These are phyloP conservation scores for Lacerta viridis DNA, from an alignment of 2,797 vertebrate genomes.

Conservation along the genomic window DNA sequence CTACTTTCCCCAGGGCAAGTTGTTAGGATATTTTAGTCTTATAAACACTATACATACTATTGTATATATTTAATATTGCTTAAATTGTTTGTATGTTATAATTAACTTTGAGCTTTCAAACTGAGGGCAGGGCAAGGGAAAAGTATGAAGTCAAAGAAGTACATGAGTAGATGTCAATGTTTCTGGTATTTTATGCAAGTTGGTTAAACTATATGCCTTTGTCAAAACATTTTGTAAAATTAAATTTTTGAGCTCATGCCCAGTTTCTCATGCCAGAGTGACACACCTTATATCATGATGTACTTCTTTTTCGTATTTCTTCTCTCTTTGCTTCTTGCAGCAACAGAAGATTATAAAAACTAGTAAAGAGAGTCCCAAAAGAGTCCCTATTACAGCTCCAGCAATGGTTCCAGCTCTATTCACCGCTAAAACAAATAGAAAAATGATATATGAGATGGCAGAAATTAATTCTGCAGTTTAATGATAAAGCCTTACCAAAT, in stretches of 20 bases:
- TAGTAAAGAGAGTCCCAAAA: conserved; percentile 88
- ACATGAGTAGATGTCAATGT: neutral
- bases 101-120: neutral
- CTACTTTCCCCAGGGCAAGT: too few species aligned
- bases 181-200: neutral
- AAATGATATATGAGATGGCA: neutral
- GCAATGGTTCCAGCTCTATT: conserved; percentile 90
- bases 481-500: neutral
- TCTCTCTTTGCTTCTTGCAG: conserved; percentile 89
- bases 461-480: neutral
- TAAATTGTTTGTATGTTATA: neutral
- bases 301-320: conserved; percentile 98
- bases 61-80: too few species aligned
- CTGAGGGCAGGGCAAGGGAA: neutral
- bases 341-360: conserved; percentile 89
- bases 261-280: neutral
- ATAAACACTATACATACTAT: too few species aligned
- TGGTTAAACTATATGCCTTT: neutral
- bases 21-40: too few species aligned
- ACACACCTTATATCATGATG: conserved; percentile 96
- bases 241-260: neutral
- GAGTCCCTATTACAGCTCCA: conserved; percentile 87
- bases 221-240: neutral
- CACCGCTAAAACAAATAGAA: conserved; percentile 81
- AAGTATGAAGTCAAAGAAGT: neutral